Evolutionary conservation across 1,140 invertebrate genomes (phyloP), one percentile per base, ranked within the genome.

Genomic region (Drosophila tropicalis): DNA sequence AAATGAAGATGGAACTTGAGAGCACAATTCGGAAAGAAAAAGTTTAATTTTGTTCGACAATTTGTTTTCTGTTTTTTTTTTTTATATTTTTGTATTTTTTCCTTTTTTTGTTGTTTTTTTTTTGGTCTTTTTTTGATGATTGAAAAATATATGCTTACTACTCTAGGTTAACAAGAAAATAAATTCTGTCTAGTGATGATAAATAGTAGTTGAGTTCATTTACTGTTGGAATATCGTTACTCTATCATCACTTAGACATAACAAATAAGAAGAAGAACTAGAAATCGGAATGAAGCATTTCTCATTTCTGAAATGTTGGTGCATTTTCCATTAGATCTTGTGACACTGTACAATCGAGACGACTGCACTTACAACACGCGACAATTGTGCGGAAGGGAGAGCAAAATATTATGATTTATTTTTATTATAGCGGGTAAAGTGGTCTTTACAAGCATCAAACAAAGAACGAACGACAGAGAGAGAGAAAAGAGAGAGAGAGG

Each of bases 401-500:
- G 68, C 72, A 86, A 78, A 90, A 90, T 91, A 91, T 91, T 91
- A 91, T 91, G 90, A 91, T 91, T 91, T 91, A 91, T 91, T 91
- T 91, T 91, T 91, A 91, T 91, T 91, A 91, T 77, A 86, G 90
- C 87, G 83, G 81, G 86, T 91, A 91, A 90, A 91, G 82, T 90
- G 85, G 85, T 90, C 83, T 90, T 91, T 91, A 86, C 84, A 87
- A 90, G 84, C 84, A 87, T 89, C 84, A 87, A 87, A 87, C 84
- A 83, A 76, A 51, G 44, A 51, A 9, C 19, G n/a, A 44, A 5
- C 17, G 13, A 44, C 3, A 44, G 41, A 65, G 72, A 44, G 41
- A 44, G 41, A 17, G 67, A 57, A 56, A 65, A 75, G 62, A 51
- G 25, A 29, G 25, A 0, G 25, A 5, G 25, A 29, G 25, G 0